Base-by-base conservation (phyloP, 2,113 vertebrate species). In the Xenus cinereus region DNA sequence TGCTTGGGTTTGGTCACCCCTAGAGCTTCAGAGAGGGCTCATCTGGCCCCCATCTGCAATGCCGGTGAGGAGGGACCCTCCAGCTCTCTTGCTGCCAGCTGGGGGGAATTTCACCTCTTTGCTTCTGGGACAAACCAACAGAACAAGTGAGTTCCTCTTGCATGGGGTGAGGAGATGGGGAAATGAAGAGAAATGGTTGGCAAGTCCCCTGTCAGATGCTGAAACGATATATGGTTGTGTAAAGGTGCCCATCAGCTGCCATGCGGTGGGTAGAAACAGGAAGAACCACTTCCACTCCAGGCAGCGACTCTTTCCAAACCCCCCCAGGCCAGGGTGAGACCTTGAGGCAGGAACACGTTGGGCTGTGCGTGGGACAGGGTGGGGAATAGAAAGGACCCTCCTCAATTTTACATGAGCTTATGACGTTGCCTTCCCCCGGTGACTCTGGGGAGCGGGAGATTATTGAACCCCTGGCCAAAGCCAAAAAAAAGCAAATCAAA, bases 31-130 rank as follows among this genome's bases (percentile, higher is more conserved):
- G 64, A 8, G 46, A 18, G 14, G 14, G 10, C 30, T 54, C 32
- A 2, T 14, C 0, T 4, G 21, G 23, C 39, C 27, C 35, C 30
- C 13, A 1, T 41, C 46, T 4, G 1, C 4, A 2, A 2, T 59
- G 56, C 51, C 11, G 3, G 30, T 19, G 37, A 53, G 84, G 54
- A 50, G 45, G 43, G 33, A 28, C 23, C 66, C 23, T 60, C 35
- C 41, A 80, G 63, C 56, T 66, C 27, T 43, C 35, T 32, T n/a
- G 54, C 66, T 79, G 39, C 59, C n/a, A 45, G 45, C 67, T 26
- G 57, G 26, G 66, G 66, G 62, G 18, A 32, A 50, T 60, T 84
- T 33, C 39, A 57, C 30, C 19, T 21, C 74, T 26, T 17, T 13
- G 10, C 27, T 45, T 67, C 60, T 46, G 48, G 10, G 14, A 22